Percentiles rank a stretch among this genome's conserved stretches.
Evolutionary conservation across 2,113 vertebrate genomes (phyloP).

Genomic region (Pseudolaguvia tuberculata): DNA sequence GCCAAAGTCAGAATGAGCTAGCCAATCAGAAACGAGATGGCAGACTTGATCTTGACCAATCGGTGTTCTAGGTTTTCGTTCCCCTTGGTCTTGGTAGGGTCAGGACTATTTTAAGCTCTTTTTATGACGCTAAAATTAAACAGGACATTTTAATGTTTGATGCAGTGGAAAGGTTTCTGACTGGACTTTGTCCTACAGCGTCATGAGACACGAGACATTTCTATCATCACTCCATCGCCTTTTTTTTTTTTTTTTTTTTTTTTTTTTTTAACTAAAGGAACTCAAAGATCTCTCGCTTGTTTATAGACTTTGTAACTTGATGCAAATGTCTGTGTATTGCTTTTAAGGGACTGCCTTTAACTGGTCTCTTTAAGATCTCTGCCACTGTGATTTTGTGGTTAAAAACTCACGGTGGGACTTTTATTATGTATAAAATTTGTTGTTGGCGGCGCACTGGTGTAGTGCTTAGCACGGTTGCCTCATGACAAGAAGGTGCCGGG

Average conservation of each 20-base stretch:
- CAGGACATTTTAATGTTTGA: conserved; percentile 34
- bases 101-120: conserved; percentile 26
- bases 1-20: background rate
- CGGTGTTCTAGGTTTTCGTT: background rate
- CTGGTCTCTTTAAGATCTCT: no score
- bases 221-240: background rate
- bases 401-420: background rate
- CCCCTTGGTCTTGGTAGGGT: background rate
- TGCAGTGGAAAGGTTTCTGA: background rate
- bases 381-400: no score
- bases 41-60: conserved; percentile 30
- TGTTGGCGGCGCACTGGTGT: no score
- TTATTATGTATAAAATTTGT: no score
- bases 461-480: no score
- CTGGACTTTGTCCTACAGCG: conserved; percentile 15
- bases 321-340: background rate
- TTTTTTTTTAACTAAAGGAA: no score
- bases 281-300: background rate
- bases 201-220: background rate
- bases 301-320: background rate
- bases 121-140: conserved; percentile 45
- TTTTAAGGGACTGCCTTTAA: no score
- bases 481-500: no score
- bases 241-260: no score
- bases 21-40: conserved; percentile 31